Conservation (phyloP, 2,113 vertebrate species). For the Eurypyga helias region DNA sequence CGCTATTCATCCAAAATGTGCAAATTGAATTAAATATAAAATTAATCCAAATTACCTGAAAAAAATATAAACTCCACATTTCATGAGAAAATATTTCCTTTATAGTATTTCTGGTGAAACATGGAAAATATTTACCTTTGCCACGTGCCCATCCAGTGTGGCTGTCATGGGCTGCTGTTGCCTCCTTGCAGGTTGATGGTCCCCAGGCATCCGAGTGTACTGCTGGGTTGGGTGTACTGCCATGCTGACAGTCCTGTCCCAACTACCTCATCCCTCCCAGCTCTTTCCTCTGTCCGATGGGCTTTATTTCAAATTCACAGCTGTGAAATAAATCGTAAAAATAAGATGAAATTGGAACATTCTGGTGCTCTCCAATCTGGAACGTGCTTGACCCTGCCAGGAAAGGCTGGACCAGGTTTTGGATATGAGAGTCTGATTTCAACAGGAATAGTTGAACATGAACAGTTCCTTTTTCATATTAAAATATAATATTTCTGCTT, state of each 20-base stretch:
- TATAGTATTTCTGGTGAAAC: neutral
- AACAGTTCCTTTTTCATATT: neutral
- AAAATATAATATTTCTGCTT: neutral
- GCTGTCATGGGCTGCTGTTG: accelerated
- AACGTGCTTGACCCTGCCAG: neutral
- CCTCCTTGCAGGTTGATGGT: neutral
- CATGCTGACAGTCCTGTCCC: neutral
- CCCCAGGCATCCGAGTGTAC: accelerated
- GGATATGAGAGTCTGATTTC: neutral
- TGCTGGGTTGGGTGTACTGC: neutral
- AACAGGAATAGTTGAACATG: neutral
- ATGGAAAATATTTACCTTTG: neutral
- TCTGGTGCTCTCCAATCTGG: neutral
- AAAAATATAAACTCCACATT: accelerated
- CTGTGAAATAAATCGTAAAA: neutral
- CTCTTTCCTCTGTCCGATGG: neutral
- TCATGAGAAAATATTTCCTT: neutral
- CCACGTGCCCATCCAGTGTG: neutral
- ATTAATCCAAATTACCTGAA: neutral
- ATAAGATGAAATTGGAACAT: neutral
- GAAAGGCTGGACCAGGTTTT: neutral
- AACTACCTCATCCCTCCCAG: neutral
- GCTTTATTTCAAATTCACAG: neutral
- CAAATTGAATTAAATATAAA: neutral
- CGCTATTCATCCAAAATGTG: neutral